A percentile compares a stretch with the other conserved stretches of the same genome.
Conservation (phyloP, 2,113 vertebrate genomes). For the Coturnix japonica region DNA sequence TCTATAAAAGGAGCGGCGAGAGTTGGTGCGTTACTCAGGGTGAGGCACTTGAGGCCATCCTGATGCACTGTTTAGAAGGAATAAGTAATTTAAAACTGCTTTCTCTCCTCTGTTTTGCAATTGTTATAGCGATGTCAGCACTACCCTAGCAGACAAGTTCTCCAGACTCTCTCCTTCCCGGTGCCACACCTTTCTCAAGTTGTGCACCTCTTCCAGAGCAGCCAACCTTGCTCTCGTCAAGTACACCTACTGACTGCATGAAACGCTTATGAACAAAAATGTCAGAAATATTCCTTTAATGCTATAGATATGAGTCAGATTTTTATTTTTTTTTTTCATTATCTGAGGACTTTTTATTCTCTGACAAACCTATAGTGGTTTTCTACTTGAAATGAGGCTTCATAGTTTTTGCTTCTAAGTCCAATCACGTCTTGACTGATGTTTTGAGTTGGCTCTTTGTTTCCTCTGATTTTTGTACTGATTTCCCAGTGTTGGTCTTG, state of each 20-base stretch:
- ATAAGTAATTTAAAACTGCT: not conserved
- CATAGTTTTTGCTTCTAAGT: not conserved
- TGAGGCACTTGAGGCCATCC: not conserved
- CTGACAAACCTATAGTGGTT: not conserved
- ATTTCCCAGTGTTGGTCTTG: not conserved
- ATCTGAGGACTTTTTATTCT: not conserved
- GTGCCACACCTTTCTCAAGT: not conserved
- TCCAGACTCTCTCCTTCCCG: accelerated
- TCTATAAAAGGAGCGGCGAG: not conserved
- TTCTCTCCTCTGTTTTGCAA: not conserved
- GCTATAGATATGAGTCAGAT: not conserved
- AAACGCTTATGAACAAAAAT: not conserved
- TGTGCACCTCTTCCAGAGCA: not conserved
- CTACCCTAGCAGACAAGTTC: not conserved
- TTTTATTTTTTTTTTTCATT: not conserved
- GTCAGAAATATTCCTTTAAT: constrained; percentile 9
- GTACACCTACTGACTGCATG: not conserved
- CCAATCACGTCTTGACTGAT: accelerated
- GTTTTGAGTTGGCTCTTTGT: not conserved
- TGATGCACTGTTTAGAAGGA: not conserved
- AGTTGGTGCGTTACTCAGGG: not conserved
- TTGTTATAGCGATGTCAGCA: not conserved
- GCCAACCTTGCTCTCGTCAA: not conserved
- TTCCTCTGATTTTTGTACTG: not conserved
- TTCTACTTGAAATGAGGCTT: accelerated